Base-by-base conservation (phyloP, 1,140 invertebrate species). In the Macrostomum lignano region DNA sequence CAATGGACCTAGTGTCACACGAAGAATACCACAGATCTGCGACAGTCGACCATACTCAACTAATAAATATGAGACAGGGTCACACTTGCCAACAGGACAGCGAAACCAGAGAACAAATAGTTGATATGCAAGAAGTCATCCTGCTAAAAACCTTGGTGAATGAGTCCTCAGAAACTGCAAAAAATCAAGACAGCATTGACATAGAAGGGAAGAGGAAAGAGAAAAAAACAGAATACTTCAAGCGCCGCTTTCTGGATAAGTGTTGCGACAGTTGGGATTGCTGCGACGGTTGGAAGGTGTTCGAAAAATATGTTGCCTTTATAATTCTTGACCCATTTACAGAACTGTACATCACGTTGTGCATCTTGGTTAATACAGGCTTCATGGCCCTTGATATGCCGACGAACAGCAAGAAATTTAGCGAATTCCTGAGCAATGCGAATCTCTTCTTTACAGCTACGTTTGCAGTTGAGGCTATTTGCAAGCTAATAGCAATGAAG, bases 361-460 rank as follows among this genome's bases (percentile, higher is more conserved):
- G 82, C 59, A 94, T 94, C 59, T 74, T 91, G 31, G 74, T 88
- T 40, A 94, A 94, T 52, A 94, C 86, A 1, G 63, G 84, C 36
- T 93, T 93, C 61, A 93, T 94, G 84, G 82, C 81, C 7, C 62
- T 88, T 52, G 84, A 93, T 61, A 78, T 88, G 51, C 73, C 88
- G 56, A 71, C 77, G 38, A 88, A 86, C 77, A 30, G 38, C 3
- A 17, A 36, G 15, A 33, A 38, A 5, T 37, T 55, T 21, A 72
- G 75, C 31, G 66, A 60, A 35, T 66, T 74, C n/a, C 65, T 84
- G 25, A 73, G 76, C 54, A 73, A 67, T 46, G 79, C 77, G 47
- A 94, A 94, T 53, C 81, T n/a, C 82, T 84, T 93, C 61, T 93
- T 93, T 61, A 91, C 82, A 29, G 78, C 76, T 23, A 93, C 84